Evolutionary conservation across 1,140 invertebrate species (phyloP).

Genomic region (Hyposmocoma kahamanoa): DNA sequence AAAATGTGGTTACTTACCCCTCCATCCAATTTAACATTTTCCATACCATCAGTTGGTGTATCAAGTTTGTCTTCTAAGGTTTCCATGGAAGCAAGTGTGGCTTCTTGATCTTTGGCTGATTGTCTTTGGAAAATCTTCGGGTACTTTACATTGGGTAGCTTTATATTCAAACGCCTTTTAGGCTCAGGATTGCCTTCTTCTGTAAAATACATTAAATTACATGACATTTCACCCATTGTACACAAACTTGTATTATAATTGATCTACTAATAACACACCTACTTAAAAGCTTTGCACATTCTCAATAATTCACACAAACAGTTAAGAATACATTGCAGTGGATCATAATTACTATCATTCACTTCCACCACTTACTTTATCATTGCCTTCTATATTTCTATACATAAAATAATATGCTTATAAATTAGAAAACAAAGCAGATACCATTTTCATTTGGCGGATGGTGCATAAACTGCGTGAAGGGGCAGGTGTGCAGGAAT

Average conservation of each 20-base stretch:
- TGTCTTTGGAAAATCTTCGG: constrained; percentile 56
- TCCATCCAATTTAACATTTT: constrained; percentile 77
- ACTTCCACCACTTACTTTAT: too few relatives aligned
- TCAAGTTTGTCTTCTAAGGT: constrained; percentile 80
- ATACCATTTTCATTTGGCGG: constrained; percentile 38
- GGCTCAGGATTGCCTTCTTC: constrained; percentile 26
- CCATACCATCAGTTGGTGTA: constrained; percentile 78
- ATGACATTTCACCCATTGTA: not conserved
- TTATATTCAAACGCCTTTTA: constrained; percentile 31
- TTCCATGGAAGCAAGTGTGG: constrained; percentile 84
- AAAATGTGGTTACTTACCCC: not conserved
- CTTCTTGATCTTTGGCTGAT: constrained; percentile 64
- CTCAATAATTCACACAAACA: not conserved
- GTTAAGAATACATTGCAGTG: too few relatives aligned
- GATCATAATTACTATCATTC: too few relatives aligned
- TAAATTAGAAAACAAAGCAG: too few relatives aligned
- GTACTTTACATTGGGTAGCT: constrained; percentile 53
- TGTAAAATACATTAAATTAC: too few relatives aligned
- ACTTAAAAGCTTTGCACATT: not conserved
- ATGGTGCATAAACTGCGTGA: constrained; percentile 44
- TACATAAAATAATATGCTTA: too few relatives aligned
- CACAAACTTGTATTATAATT: not conserved
- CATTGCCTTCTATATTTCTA: too few relatives aligned
- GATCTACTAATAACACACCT: not conserved
- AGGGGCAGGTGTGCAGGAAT: constrained; percentile 43